Base-by-base conservation (phyloP, 2,797 vertebrate species). In the Passerculus sandwichensis region DNA sequence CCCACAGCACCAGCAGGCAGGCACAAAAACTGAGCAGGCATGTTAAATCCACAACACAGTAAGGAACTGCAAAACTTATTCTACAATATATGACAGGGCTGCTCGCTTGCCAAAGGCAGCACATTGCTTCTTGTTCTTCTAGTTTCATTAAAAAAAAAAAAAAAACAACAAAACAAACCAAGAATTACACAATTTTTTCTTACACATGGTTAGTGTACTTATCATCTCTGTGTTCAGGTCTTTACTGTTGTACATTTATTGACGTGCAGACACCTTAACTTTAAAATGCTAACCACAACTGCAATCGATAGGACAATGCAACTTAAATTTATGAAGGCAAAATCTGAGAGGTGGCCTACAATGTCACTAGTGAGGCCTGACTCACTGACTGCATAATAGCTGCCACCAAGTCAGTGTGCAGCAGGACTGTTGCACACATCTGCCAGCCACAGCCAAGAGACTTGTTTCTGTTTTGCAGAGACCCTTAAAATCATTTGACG, bases 221-320 rank as follows among this genome's bases (percentile, higher is more conserved):
- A 34, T 29, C 32, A 65, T 5, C 21, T 59, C 76, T 30, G 10
- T 18, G 53, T 54, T 76, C 18, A 45, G 9, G 12, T 82, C 60
- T 82, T 73, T 29, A 62, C 56, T 47, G 13, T 47, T 59, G 10
- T 13, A 61, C 1, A 0, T 40, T 64, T 45, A 67, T 4, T 32
- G n/a, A 32, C 0, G 0, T 26, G 36, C 12, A 54, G 10, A 73
- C 25, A 62, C 4, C 26, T 72, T 48, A 14, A 78, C 21, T 78
- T 59, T 45, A 72, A 75, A 84, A 75, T 5, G 22, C 8, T 36
- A 84, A 65, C 4, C 48, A 48, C 17, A 78, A 29, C 13, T 59
- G 62, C 40, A 84, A 27, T 50, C 0, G 0, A 48, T 1, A 78
- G n/a, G 42, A 64, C 69, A 71, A 65, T 1, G 5, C 53, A 87